Evolutionary conservation across 1,140 invertebrate species (phyloP).

Genomic region (Trichonephila clavata): DNA sequence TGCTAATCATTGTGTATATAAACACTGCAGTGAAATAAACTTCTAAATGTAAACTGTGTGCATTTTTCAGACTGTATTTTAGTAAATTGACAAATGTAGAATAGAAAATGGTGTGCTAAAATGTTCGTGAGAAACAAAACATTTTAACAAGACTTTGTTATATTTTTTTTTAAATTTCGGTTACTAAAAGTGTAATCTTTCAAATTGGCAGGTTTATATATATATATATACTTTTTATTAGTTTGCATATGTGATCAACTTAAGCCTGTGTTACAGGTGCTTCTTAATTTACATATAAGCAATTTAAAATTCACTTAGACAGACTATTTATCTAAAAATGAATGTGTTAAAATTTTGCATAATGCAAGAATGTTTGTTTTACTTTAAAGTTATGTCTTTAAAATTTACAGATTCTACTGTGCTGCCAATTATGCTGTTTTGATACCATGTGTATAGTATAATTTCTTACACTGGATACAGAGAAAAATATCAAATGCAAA

Average conservation of each 20-base stretch:
- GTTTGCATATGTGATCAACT: neutral
- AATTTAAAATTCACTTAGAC: neutral
- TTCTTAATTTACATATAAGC: neutral
- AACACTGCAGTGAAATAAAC: slow-evolving; percentile 65
- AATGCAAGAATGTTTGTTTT: neutral
- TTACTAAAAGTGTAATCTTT: neutral
- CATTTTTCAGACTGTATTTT: slow-evolving; percentile 35
- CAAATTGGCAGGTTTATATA: neutral
- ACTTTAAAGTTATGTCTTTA: neutral
- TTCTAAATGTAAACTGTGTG: slow-evolving; percentile 57
- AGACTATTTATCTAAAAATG: neutral
- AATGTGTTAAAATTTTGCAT: neutral
- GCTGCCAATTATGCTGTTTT: too few relatives aligned
- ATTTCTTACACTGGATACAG: too few relatives aligned
- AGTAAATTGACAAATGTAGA: neutral
- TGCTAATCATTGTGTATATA: slow-evolving; percentile 71
- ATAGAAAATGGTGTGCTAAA: neutral
- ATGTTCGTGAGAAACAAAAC: slow-evolving; percentile 10
- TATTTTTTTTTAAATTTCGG: neutral
- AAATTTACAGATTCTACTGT: too few relatives aligned
- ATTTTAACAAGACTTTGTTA: neutral
- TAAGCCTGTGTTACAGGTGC: neutral
- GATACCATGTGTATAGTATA: too few relatives aligned
- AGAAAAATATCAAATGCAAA: too few relatives aligned
- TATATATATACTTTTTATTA: neutral